Percentiles rank a stretch among this genome's conserved stretches.
These are phyloP conservation scores for Camelus dromedarius DNA, from an alignment of 2,113 vertebrate genomes.

Conservation along the genomic window DNA sequence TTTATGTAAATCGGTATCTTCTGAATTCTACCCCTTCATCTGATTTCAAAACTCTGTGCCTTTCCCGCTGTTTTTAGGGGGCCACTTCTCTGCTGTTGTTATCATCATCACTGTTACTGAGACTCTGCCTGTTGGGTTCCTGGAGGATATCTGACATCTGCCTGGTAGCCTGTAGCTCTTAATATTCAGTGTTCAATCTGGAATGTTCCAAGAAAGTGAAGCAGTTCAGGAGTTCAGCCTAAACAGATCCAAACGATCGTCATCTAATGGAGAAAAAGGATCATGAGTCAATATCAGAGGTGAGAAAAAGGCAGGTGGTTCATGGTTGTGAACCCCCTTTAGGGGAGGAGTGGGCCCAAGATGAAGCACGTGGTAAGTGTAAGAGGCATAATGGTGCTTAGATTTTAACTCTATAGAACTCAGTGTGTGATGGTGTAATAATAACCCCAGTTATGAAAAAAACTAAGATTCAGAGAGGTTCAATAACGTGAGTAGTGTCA, in stretches of 20 bases:
- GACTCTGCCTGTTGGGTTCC: not conserved
- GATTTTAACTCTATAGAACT: not conserved
- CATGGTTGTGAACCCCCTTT: not conserved
- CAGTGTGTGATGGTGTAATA: not conserved
- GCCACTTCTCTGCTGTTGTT: not conserved
- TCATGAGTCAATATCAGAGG: not conserved
- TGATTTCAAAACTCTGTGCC: not conserved
- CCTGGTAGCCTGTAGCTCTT: not conserved
- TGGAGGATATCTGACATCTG: not conserved
- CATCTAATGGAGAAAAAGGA: not conserved
- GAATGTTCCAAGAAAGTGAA: not conserved
- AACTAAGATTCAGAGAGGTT: fast-evolving
- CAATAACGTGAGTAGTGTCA: fast-evolving
- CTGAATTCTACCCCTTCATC: not conserved
- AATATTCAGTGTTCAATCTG: not conserved
- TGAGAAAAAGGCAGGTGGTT: not conserved
- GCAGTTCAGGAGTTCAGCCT: not conserved
- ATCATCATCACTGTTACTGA: not conserved
- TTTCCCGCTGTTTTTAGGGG: not conserved
- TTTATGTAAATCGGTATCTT: not conserved
- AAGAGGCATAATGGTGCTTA: not conserved
- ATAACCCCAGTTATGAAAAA: not conserved
- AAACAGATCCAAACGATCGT: not conserved
- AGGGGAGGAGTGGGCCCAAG: too few relatives aligned
- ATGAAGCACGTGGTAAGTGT: not conserved